Evolutionary conservation across 1,140 invertebrate genomes (phyloP).

Genomic region (Teleopsis dalmanni): DNA sequence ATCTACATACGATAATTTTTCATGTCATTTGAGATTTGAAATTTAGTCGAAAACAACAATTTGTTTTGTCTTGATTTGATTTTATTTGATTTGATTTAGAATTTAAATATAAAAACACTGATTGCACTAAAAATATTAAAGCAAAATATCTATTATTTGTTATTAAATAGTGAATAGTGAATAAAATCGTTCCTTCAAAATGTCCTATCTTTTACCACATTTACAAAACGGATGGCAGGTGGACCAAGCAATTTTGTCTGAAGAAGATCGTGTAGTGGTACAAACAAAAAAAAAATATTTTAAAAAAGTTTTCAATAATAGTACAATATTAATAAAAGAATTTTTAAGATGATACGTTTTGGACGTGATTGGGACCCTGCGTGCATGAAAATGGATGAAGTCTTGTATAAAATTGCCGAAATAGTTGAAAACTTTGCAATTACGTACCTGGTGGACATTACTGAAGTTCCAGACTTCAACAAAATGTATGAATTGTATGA

Average conservation of each 20-base stretch:
- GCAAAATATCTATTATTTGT: too few relatives aligned
- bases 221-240: conserved; percentile 99
- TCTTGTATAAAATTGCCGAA: conserved; percentile 94
- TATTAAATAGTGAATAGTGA: too few relatives aligned
- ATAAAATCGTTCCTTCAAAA: conserved; percentile 50
- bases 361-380: conserved; percentile 99
- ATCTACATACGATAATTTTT: too few relatives aligned
- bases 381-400: conserved; percentile 99
- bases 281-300: conserved; percentile 30
- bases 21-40: background rate
- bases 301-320: background rate
- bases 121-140: too few relatives aligned
- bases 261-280: conserved; percentile 95
- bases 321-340: conserved; percentile 3
- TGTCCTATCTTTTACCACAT: conserved; percentile 99
- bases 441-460: conserved; percentile 96
- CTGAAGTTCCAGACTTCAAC: conserved; percentile 98
- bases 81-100: too few relatives aligned
- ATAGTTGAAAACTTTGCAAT: conserved; percentile 99
- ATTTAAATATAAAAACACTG: too few relatives aligned
- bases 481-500: conserved; percentile 99
- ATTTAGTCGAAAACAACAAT: background rate
- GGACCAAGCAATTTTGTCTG: conserved; percentile 95
- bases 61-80: too few relatives aligned
- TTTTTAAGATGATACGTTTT: conserved; percentile 80